Conservation (phyloP, 1,140 invertebrate species). For the Whitmania pigra region DNA sequence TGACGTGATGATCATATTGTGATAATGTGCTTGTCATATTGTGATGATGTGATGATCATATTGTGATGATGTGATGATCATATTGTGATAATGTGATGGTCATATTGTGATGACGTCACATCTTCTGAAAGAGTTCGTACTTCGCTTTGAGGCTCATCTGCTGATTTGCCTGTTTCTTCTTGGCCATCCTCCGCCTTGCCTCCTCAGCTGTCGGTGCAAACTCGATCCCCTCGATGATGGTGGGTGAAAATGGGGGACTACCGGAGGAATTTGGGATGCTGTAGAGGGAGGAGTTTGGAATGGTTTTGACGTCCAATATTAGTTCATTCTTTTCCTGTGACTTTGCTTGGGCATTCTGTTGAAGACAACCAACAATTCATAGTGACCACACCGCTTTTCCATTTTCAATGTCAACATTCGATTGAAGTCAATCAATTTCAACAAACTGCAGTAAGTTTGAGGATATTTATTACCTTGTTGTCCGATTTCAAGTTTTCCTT, state of each 20-base stretch:
- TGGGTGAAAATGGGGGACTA: constrained; percentile 12
- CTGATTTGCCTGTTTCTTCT: constrained; percentile 6
- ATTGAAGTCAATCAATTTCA: too few species aligned
- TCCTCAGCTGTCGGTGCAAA: constrained; percentile 19
- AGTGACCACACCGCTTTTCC: too few species aligned
- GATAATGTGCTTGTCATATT: too few species aligned
- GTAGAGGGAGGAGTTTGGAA: not conserved
- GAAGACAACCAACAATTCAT: too few species aligned
- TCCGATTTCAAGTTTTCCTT: too few species aligned
- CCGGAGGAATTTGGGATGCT: not conserved
- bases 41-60: too few species aligned
- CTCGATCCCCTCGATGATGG: constrained; percentile 12
- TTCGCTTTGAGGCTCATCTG: constrained; percentile 14
- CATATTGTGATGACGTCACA: constrained; percentile 12
- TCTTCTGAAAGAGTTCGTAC: constrained; percentile 19
- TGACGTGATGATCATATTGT: too few species aligned
- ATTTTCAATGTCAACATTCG: too few species aligned
- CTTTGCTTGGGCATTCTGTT: not conserved
- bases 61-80: too few species aligned
- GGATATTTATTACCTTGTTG: too few species aligned
- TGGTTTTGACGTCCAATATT: constrained; percentile 4
- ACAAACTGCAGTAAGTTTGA: too few species aligned
- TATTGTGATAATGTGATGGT: too few species aligned
- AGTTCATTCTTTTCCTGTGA: not conserved
- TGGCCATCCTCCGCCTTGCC: constrained; percentile 15